These are phyloP conservation scores for Diorhabda elongata DNA, from an alignment of 1,140 invertebrate species.

Conservation along the genomic window DNA sequence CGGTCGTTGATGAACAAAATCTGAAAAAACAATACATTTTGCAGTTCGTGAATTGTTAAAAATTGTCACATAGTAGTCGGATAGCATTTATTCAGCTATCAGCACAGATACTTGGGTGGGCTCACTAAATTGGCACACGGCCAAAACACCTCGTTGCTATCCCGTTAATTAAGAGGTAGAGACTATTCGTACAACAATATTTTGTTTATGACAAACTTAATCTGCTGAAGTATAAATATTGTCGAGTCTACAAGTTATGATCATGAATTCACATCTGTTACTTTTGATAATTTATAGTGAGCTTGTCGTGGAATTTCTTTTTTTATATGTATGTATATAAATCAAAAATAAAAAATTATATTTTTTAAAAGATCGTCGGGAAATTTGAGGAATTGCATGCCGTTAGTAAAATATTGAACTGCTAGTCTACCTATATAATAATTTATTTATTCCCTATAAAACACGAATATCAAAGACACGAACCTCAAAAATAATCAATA, in stretches of 20 bases:
- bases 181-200: slow-evolving; percentile 38
- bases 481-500: background rate
- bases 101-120: slow-evolving; percentile 39
- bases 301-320: background rate
- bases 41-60: slow-evolving; percentile 34
- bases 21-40: slow-evolving; percentile 32
- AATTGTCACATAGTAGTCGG: slow-evolving; percentile 28
- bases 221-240: slow-evolving; percentile 43
- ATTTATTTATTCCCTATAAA: too few relatives aligned
- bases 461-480: too few relatives aligned
- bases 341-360: too few relatives aligned
- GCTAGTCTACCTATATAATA: too few relatives aligned
- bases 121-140: slow-evolving; percentile 31
- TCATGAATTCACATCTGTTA: slow-evolving; percentile 34
- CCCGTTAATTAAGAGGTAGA: slow-evolving; percentile 45
- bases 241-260: slow-evolving; percentile 40
- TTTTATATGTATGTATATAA: too few relatives aligned
- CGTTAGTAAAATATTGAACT: too few relatives aligned
- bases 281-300: slow-evolving; percentile 22
- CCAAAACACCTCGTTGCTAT: slow-evolving; percentile 32
- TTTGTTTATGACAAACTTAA: slow-evolving; percentile 40
- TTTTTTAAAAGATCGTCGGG: too few relatives aligned
- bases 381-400: too few relatives aligned
- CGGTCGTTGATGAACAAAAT: background rate
- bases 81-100: slow-evolving; percentile 39